Evolutionary conservation across 2,888 invertebrate genomes (phyloP).

Genomic region (Heliconius ethilla): DNA sequence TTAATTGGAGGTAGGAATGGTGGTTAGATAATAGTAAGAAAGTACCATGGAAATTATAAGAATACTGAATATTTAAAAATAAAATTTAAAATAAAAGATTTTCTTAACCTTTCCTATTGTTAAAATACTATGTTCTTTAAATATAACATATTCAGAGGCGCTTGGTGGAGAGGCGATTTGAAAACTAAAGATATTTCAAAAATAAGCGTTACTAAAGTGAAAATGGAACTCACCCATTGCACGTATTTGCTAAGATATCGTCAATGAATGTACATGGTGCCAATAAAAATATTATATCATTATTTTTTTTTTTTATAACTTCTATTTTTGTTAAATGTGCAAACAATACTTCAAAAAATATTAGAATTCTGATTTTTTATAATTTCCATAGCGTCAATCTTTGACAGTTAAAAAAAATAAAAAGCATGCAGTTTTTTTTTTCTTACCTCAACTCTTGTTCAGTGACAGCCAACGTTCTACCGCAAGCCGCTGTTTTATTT

Average conservation of each 20-base stretch:
- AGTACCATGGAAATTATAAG: conserved; percentile 12
- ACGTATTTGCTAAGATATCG: too few species aligned
- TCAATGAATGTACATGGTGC: too few species aligned
- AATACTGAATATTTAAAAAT: background rate
- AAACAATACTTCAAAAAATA: background rate
- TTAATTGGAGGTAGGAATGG: conserved; percentile 48
- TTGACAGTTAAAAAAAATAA: background rate
- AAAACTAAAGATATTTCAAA: background rate
- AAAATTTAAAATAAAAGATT: conserved; percentile 17
- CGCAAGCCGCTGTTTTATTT: conserved; percentile 67
- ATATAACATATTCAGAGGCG: background rate
- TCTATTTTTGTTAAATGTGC: too few species aligned
- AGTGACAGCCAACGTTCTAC: conserved; percentile 71
- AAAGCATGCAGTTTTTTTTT: conserved; percentile 7
- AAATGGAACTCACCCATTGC: background rate
- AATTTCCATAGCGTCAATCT: conserved; percentile 6
- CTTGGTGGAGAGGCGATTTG: background rate
- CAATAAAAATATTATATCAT: too few species aligned
- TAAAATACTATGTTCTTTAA: background rate
- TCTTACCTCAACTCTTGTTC: conserved; percentile 73
- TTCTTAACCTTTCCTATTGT: background rate
- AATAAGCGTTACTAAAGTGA: background rate
- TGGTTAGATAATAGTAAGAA: conserved; percentile 2
- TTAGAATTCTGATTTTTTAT: background rate
- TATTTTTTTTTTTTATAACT: too few species aligned